Evolutionary conservation across 2,797 vertebrate species (phyloP).

Genomic region (Phoebastria nigripes): DNA sequence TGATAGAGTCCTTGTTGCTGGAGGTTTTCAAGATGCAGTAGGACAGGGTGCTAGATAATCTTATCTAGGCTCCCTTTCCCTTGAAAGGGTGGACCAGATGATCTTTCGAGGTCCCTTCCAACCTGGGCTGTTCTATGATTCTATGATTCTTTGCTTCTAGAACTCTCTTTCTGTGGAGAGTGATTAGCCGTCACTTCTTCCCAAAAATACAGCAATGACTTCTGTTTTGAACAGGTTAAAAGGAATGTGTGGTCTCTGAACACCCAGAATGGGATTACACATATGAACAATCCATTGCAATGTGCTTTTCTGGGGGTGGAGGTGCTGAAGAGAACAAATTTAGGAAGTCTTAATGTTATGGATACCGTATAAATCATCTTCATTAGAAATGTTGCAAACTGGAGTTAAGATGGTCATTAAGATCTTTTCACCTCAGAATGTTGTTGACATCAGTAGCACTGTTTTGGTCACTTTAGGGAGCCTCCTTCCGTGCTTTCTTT

Average conservation of each 20-base stretch:
- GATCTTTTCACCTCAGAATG: background rate
- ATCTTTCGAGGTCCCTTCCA: background rate
- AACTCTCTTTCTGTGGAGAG: background rate
- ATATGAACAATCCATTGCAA: background rate
- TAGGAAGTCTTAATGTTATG: background rate
- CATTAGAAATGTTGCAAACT: background rate
- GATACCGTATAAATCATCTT: background rate
- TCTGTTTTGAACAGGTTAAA: background rate
- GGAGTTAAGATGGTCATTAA: background rate
- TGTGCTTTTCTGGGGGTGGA: fast-evolving
- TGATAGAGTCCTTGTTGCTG: background rate
- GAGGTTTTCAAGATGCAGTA: background rate
- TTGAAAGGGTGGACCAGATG: background rate
- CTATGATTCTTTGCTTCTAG: background rate
- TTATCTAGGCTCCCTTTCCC: background rate
- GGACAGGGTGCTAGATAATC: background rate
- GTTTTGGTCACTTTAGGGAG: background rate
- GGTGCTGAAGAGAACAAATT: background rate
- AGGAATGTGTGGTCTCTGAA: background rate
- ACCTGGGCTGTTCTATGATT: background rate
- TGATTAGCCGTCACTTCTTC: background rate
- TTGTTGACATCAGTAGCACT: background rate
- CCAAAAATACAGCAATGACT: background rate
- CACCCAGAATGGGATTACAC: background rate
- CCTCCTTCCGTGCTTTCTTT: background rate